phyloP scores from a whole-genome alignment of 2,888 invertebrate species.

The Saturnia japonica region DNA sequence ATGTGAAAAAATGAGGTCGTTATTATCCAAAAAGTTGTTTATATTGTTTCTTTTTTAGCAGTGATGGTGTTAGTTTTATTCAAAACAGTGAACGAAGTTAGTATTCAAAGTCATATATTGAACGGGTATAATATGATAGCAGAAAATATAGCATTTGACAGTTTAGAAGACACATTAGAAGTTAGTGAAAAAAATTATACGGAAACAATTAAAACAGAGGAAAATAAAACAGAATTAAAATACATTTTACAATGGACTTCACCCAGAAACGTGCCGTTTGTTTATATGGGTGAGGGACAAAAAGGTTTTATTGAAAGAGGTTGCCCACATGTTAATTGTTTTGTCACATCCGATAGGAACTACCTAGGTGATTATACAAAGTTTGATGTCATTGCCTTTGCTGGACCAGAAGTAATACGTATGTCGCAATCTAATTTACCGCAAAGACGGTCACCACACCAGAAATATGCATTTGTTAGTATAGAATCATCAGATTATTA shows the following conservation, averaged over 20 bases:
- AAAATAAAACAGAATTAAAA: slow-evolving; percentile 33
- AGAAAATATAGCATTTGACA: neutral
- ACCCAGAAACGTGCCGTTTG: slow-evolving; percentile 42
- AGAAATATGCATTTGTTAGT: slow-evolving; percentile 61
- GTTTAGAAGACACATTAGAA: neutral
- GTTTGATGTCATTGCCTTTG: slow-evolving; percentile 60
- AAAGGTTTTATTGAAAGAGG: slow-evolving; percentile 46
- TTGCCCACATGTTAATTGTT: slow-evolving; percentile 59
- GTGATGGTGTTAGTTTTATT: slow-evolving; percentile 20
- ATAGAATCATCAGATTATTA: slow-evolving; percentile 62
- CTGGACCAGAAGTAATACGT: slow-evolving; percentile 49
- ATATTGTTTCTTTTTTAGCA: slow-evolving; percentile 17
- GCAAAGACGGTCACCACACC: slow-evolving; percentile 44
- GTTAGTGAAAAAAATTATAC: neutral
- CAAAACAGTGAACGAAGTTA: slow-evolving; percentile 15
- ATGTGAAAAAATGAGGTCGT: slow-evolving; percentile 17
- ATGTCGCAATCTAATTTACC: slow-evolving; percentile 37
- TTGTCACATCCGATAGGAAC: slow-evolving; percentile 48
- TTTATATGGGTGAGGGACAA: slow-evolving; percentile 43
- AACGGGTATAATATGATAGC: slow-evolving; percentile 17
- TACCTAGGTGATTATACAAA: slow-evolving; percentile 44
- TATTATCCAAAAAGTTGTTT: slow-evolving; percentile 23
- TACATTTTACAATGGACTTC: slow-evolving; percentile 56
- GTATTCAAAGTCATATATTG: slow-evolving; percentile 11
- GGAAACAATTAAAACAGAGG: neutral